phyloP scores from a whole-genome alignment of 2,113 vertebrate genomes.

The Columbina picui region DNA sequence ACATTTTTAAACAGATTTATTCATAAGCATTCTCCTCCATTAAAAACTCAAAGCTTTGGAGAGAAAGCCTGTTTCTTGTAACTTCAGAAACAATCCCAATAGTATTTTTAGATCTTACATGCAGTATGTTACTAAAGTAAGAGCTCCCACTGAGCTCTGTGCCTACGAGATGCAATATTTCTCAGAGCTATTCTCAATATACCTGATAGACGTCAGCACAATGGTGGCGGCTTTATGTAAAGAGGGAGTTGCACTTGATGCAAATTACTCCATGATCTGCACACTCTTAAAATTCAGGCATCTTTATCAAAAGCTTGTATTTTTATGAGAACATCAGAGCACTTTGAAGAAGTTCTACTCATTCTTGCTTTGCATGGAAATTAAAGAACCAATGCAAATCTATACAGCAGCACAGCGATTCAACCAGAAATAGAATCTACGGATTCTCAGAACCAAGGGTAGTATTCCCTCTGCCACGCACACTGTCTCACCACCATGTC shows the following conservation, averaged over 20 bases:
- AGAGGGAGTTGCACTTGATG: background rate
- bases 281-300: background rate
- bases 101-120: slow-evolving; percentile 1
- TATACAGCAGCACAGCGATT: background rate
- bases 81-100: background rate
- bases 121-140: background rate
- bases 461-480: background rate
- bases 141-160: background rate
- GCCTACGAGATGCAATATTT: background rate
- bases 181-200: background rate
- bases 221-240: background rate
- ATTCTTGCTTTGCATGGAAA: background rate
- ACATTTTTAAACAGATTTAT: slow-evolving; percentile 33
- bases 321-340: background rate
- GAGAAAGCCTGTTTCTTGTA: background rate
- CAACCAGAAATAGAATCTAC: slow-evolving; percentile 14
- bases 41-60: slow-evolving; percentile 2
- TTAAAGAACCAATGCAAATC: background rate
- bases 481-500: background rate
- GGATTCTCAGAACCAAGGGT: background rate
- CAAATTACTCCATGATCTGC: background rate
- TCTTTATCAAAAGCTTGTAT: background rate
- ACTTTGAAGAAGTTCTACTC: background rate
- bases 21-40: slow-evolving; percentile 7
- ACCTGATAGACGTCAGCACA: background rate